Percentiles rank a stretch among this genome's conserved stretches.
phyloP scores from a whole-genome alignment of 1,140 invertebrate genomes.

The Drosophila novamexicana region DNA sequence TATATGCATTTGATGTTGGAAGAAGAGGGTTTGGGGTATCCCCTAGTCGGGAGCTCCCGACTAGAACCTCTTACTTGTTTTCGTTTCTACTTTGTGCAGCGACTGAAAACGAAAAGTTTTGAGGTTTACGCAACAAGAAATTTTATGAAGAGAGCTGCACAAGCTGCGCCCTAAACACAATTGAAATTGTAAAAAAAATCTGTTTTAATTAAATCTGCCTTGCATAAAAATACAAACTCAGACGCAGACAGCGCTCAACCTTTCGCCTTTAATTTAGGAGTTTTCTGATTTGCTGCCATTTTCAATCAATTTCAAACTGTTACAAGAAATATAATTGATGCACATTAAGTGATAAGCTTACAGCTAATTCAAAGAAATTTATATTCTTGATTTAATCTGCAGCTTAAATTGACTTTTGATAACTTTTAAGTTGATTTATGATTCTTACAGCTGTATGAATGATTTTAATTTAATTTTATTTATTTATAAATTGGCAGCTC shows the following conservation, averaged over 20 bases:
- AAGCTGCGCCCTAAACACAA: constrained; percentile 11
- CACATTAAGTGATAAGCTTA: no score
- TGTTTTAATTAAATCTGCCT: constrained; percentile 19
- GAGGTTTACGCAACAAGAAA: constrained; percentile 3
- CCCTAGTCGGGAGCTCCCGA: no score
- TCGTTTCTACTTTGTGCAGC: constrained; percentile 12
- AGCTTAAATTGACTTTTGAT: no score
- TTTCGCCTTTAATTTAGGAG: not conserved
- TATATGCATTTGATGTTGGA: no score
- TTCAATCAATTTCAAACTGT: constrained; percentile 1
- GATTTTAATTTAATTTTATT: no score
- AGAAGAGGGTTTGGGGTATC: no score
- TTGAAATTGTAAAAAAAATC: constrained; percentile 12
- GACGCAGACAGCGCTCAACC: not conserved
- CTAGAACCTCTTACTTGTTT: not conserved
- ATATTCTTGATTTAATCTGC: no score
- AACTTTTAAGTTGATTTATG: no score
- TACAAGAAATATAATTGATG: no score
- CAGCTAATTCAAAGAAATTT: no score
- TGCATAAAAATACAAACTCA: not conserved
- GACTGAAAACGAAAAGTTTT: constrained; percentile 18
- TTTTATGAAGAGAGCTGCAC: not conserved
- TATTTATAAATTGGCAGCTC: no score
- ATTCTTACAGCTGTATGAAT: no score
- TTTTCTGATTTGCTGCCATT: not conserved